These are phyloP conservation scores for Tenthredo mesomela DNA, from an alignment of 2,888 invertebrate species.

Conservation along the genomic window DNA sequence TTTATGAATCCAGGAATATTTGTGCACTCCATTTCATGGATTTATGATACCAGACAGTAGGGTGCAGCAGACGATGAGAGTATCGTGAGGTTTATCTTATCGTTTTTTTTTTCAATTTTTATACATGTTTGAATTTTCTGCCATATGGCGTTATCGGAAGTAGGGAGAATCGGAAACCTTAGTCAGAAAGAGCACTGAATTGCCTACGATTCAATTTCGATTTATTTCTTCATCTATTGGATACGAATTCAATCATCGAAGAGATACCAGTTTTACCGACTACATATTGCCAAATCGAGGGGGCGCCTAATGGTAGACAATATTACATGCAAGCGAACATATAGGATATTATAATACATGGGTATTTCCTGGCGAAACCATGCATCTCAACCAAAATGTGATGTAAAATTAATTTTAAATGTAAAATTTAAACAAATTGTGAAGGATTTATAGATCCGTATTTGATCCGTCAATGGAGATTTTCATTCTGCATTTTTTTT, in stretches of 20 bases:
- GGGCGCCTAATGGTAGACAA: neutral
- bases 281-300: neutral
- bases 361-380: neutral
- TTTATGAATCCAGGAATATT: neutral
- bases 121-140: neutral
- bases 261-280: conserved; percentile 12
- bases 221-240: neutral
- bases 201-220: neutral
- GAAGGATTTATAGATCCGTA: neutral
- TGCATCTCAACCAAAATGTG: neutral
- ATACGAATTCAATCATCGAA: neutral
- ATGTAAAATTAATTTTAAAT: neutral
- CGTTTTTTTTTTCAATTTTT: neutral
- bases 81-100: neutral
- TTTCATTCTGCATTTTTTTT: neutral
- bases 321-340: neutral
- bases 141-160: neutral
- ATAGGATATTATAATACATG: neutral
- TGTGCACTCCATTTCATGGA: neutral
- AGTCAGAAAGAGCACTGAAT: neutral
- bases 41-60: neutral
- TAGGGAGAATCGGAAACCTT: neutral
- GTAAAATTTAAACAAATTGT: neutral
- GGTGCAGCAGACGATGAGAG: neutral
- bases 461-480: neutral